Evolutionary conservation across 2,113 vertebrate species (phyloP).

Genomic region (Bufo bufo): DNA sequence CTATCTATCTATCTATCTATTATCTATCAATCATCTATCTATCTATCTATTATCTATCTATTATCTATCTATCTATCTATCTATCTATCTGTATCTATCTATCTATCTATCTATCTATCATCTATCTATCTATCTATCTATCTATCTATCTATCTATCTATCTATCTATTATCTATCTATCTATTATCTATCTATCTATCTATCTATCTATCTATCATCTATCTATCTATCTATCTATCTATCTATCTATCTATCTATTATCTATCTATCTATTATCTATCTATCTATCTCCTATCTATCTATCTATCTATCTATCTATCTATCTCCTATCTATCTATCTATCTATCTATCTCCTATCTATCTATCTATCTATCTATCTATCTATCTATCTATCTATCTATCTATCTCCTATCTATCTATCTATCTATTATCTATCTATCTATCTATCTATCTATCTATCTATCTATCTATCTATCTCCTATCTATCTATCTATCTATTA

Average conservation of each 20-base stretch:
- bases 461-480: not conserved
- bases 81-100: constrained; percentile 10
- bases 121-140: not conserved
- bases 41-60: not conserved
- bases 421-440: not conserved
- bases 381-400: not conserved
- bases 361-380: too few species aligned
- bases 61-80: constrained; percentile 6
- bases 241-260: not conserved
- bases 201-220: not conserved
- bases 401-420: not conserved
- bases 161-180: not conserved
- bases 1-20: not conserved
- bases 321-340: not conserved
- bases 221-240: not conserved
- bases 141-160: constrained; percentile 9
- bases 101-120: not conserved
- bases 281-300: not conserved
- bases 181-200: not conserved
- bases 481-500: not conserved
- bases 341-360: constrained; percentile 17
- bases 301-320: not conserved
- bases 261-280: not conserved
- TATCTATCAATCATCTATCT: not conserved
- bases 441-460: not conserved